Evolutionary conservation across 2,888 invertebrate species (phyloP).

Genomic region (Kryphioiulus occultus): DNA sequence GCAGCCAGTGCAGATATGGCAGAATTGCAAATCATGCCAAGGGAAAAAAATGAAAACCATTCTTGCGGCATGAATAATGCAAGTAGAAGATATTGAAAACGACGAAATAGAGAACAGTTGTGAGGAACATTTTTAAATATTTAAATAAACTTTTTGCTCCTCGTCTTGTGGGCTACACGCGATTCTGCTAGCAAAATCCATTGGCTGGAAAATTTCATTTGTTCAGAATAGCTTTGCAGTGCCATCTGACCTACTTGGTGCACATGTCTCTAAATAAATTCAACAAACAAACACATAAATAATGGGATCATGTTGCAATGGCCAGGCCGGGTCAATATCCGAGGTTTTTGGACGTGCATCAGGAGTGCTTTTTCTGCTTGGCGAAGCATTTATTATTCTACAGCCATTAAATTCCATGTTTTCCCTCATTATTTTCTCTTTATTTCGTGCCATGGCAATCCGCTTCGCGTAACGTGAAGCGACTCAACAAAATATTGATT

Average conservation of each 20-base stretch:
- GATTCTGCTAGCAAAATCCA: not conserved
- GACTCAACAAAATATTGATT: constrained; percentile 31
- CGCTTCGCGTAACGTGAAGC: not conserved
- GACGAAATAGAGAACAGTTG: constrained; percentile 17
- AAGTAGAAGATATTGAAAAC: not conserved
- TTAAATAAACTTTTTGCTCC: not conserved
- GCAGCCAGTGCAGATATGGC: not conserved
- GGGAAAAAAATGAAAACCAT: not conserved
- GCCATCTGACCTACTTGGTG: not conserved
- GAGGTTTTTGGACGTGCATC: not conserved
- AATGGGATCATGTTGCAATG: not conserved
- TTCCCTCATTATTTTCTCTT: constrained; percentile 26
- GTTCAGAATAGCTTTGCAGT: not conserved
- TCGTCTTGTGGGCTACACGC: not conserved
- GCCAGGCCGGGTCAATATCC: not conserved
- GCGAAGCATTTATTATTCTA: not conserved
- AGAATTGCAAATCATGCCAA: not conserved
- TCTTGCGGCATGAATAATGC: not conserved
- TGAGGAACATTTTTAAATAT: constrained; percentile 18
- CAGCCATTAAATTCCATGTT: constrained; percentile 20
- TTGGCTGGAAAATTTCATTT: not conserved
- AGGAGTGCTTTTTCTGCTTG: not conserved
- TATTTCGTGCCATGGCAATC: not conserved
- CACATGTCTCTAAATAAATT: not conserved
- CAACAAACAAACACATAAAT: not conserved